phyloP scores from a whole-genome alignment of 1,140 invertebrate species.

The Leptoteleia sp. region DNA sequence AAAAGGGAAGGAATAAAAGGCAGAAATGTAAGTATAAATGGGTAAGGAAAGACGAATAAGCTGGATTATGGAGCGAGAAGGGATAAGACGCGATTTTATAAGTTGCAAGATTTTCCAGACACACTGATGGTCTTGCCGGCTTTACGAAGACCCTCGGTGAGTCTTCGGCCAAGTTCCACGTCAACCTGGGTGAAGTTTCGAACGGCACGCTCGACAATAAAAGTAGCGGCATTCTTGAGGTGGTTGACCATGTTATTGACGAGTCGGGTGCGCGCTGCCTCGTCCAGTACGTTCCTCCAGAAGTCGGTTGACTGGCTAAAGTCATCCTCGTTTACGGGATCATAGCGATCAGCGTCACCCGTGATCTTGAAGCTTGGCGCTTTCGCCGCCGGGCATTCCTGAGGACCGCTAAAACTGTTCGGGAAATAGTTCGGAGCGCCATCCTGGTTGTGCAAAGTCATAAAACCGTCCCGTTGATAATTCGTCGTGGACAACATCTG shows the following conservation, averaged over 20 bases:
- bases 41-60: neutral
- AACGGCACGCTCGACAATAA: slow-evolving; percentile 92
- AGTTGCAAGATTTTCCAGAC: slow-evolving; percentile 71
- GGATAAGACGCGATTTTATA: slow-evolving; percentile 62
- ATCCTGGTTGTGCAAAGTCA: slow-evolving; percentile 85
- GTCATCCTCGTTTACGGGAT: slow-evolving; percentile 94
- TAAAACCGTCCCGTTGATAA: slow-evolving; percentile 94
- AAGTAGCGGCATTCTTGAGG: slow-evolving; percentile 89
- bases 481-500: slow-evolving; percentile 82
- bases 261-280: slow-evolving; percentile 86
- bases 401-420: slow-evolving; percentile 94
- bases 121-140: slow-evolving; percentile 80
- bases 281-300: slow-evolving; percentile 90
- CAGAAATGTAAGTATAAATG: slow-evolving; percentile 17
- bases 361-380: slow-evolving; percentile 80
- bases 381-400: slow-evolving; percentile 78
- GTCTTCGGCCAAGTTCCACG: slow-evolving; percentile 84
- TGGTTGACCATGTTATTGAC: slow-evolving; percentile 91
- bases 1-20: slow-evolving; percentile 8
- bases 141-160: slow-evolving; percentile 84
- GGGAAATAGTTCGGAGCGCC: slow-evolving; percentile 97
- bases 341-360: slow-evolving; percentile 88
- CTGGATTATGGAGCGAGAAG: neutral
- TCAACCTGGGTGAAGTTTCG: slow-evolving; percentile 88
- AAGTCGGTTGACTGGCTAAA: slow-evolving; percentile 91